These are phyloP conservation scores for Acromyrmex echinatior DNA, from an alignment of 1,140 invertebrate genomes.

Conservation along the genomic window DNA sequence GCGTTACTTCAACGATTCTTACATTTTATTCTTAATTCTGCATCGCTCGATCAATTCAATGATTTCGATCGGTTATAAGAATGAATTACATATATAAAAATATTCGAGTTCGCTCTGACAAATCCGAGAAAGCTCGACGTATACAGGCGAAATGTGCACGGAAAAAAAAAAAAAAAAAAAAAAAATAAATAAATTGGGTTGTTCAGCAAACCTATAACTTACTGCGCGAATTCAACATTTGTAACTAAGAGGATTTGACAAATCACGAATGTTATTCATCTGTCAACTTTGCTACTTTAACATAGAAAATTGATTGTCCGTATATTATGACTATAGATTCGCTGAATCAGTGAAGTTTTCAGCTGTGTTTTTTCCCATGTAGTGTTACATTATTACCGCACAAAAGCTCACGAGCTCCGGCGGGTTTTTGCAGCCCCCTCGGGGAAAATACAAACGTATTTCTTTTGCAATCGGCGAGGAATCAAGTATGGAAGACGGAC, in stretches of 20 bases:
- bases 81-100: not conserved
- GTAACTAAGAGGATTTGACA: too few species aligned
- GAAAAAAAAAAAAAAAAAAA: too few species aligned
- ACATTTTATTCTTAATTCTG: not conserved
- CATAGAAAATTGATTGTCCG: too few species aligned
- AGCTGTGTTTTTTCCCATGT: not conserved
- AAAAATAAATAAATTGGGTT: too few species aligned
- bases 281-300: too few species aligned
- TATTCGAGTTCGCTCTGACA: not conserved
- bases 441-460: constrained; percentile 62
- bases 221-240: too few species aligned
- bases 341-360: too few species aligned
- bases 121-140: not conserved
- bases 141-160: not conserved
- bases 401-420: constrained; percentile 20
- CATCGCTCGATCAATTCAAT: too few species aligned
- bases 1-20: not conserved
- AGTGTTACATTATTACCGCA: not conserved
- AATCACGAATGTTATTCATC: too few species aligned
- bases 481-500: constrained; percentile 69
- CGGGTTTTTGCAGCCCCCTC: constrained; percentile 46
- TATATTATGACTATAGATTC: too few species aligned
- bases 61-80: not conserved
- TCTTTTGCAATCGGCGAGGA: constrained; percentile 61
- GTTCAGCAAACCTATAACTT: too few species aligned